Conservation (phyloP, 2,888 invertebrate species). For the Microdon myrmicae region DNA sequence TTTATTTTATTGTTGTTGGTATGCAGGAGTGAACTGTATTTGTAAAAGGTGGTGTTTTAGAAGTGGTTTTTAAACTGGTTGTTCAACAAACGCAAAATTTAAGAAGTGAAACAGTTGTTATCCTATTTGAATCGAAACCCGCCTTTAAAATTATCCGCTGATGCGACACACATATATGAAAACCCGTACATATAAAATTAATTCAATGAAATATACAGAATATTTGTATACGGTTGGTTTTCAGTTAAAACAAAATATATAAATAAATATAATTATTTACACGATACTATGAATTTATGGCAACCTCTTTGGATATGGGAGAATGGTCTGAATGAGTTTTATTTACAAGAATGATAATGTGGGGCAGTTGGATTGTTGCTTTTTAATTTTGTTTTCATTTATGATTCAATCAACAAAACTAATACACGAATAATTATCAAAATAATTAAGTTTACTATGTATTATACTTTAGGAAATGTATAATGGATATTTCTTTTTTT, state of each 20-base stretch:
- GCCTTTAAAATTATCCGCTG: slow-evolving; percentile 12
- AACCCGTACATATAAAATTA: slow-evolving; percentile 11
- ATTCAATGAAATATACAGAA: slow-evolving; percentile 31
- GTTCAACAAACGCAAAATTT: too few species aligned
- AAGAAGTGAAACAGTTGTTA: too few species aligned
- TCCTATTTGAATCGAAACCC: slow-evolving; percentile 30
- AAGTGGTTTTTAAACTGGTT: too few species aligned
- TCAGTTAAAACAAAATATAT: neutral
- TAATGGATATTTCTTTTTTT: too few species aligned
- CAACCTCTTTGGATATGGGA: slow-evolving; percentile 27
- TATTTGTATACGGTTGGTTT: neutral
- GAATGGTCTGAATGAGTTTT: slow-evolving; percentile 37
- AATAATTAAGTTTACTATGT: slow-evolving; percentile 34
- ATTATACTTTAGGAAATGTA: slow-evolving; percentile 30
- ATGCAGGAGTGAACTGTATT: slow-evolving; percentile 24
- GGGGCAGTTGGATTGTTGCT: slow-evolving; percentile 21
- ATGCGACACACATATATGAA: slow-evolving; percentile 18
- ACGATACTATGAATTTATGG: slow-evolving; percentile 14
- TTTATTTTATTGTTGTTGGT: too few species aligned
- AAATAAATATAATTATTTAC: neutral
- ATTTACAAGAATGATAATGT: slow-evolving; percentile 42
- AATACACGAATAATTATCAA: slow-evolving; percentile 40
- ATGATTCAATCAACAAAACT: slow-evolving; percentile 46
- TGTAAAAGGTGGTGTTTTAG: too few species aligned
- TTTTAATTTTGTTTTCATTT: slow-evolving; percentile 18